Base-by-base conservation (phyloP, 1,140 invertebrate genomes). In the Potamilus streckersoni region DNA sequence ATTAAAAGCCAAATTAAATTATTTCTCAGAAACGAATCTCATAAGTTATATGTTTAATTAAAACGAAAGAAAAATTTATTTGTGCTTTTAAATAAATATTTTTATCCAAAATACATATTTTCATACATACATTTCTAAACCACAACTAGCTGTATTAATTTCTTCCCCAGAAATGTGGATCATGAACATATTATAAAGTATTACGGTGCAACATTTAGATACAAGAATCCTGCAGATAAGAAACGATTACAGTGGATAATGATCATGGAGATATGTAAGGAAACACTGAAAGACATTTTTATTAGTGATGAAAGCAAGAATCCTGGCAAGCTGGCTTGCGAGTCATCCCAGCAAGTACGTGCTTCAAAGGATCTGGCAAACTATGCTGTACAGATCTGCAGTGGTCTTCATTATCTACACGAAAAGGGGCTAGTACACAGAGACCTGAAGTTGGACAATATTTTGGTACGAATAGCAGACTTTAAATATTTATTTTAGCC, bases 371-470 rank as follows among this genome's bases (percentile, higher is more conserved):
- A 65, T 16, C 79, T 88, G 76, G 78, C 83, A 8, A 66, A 76
- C 20, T 83, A 81, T 60, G 80, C 75, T 2, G 38, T 73, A 6
- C 85, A 88, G 73, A 69, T 86, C 11, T 80, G 81, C 38, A 64
- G 75, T 57, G 87, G 82, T 1, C 58, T 89, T 13, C 61, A 74
- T 2, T 89, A 84, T 62, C 76, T 89, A 1, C 87, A 89, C 68
- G 38, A 76, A 1, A 85, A 83, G 66, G 76, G 79, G 60, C 77
- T 87, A 57, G 84, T 88, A 14, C 87, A 89, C 62, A 71, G 87
- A 31, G 87, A 89, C 61, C 72, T 89, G n/a, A 89, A 88, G 60
- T 76, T 84, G 14, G 86, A 89, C 58, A 89, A 89, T 77, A 77
- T 89, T 61, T 38, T 89, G 81, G 86, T 89, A 83, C 71, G 83